A percentile compares a stretch with the other conserved stretches of the same genome.
These are phyloP conservation scores for Illadopsis cleaveri DNA, from an alignment of 2,113 vertebrate genomes.

Conservation along the genomic window DNA sequence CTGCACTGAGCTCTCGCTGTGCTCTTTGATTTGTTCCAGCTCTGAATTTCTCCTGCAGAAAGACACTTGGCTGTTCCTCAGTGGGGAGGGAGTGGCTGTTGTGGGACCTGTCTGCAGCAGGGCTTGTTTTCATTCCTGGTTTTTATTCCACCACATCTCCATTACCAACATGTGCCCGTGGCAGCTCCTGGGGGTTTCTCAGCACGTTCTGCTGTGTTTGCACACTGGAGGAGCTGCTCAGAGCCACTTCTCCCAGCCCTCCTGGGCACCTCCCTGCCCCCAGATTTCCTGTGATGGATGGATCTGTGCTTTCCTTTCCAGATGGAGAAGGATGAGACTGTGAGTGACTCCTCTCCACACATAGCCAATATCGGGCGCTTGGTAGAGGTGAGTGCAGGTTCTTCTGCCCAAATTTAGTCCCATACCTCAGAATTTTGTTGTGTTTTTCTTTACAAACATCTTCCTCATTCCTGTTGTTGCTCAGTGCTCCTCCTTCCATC, in stretches of 20 bases:
- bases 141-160: fast-evolving
- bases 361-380: constrained; percentile 98
- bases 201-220: fast-evolving
- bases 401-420: fast-evolving
- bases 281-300: neutral
- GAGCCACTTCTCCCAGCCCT: neutral
- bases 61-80: neutral
- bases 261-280: neutral
- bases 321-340: constrained; percentile 98
- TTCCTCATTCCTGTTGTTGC: fast-evolving
- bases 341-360: constrained; percentile 94
- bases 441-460: neutral
- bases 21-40: fast-evolving
- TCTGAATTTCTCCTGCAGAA: neutral
- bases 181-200: fast-evolving
- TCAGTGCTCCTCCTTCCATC: neutral
- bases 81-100: neutral
- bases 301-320: constrained; percentile 14
- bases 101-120: neutral
- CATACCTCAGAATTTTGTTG: fast-evolving
- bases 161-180: fast-evolving
- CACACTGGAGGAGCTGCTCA: neutral
- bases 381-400: constrained; percentile 85
- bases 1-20: fast-evolving
- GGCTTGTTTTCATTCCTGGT: neutral